Evolutionary conservation across 2,797 vertebrate genomes (phyloP).

Genomic region (Falco columbarius): DNA sequence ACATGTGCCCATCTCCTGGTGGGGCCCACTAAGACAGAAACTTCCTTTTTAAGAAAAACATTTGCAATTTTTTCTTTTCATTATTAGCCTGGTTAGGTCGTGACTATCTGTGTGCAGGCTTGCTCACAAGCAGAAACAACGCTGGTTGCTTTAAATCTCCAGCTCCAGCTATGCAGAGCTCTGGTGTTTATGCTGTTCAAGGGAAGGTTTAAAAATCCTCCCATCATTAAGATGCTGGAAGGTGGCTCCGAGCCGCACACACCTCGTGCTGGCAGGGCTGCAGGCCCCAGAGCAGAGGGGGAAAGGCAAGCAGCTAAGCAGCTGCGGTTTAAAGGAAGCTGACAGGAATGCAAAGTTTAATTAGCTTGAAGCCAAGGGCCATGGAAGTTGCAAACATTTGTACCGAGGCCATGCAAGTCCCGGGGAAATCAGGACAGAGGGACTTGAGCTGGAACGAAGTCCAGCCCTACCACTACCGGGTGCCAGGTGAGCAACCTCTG

Average conservation of each 20-base stretch:
- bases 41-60: constrained; percentile 53
- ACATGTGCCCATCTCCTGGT: neutral
- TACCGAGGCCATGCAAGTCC: neutral
- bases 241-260: neutral
- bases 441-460: constrained; percentile 33
- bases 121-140: neutral
- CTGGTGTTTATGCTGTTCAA: neutral
- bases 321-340: neutral
- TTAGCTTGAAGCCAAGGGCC: neutral
- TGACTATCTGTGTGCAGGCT: neutral
- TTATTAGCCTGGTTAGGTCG: neutral
- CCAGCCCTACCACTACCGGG: neutral
- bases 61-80: neutral
- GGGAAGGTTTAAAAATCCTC: neutral
- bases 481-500: neutral
- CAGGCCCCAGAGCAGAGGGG: neutral
- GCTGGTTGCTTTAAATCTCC: neutral
- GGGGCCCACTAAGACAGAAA: constrained; percentile 41
- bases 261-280: neutral
- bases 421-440: neutral
- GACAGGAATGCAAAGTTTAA: neutral
- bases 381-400: constrained; percentile 11
- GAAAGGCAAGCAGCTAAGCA: neutral
- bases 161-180: neutral
- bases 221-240: neutral